A percentile compares a stretch with the other conserved stretches of the same genome.
phyloP scores from a whole-genome alignment of 37 sponge, comb jelly and placozoan genomes.

The Diacarnus erythraeanus region DNA sequence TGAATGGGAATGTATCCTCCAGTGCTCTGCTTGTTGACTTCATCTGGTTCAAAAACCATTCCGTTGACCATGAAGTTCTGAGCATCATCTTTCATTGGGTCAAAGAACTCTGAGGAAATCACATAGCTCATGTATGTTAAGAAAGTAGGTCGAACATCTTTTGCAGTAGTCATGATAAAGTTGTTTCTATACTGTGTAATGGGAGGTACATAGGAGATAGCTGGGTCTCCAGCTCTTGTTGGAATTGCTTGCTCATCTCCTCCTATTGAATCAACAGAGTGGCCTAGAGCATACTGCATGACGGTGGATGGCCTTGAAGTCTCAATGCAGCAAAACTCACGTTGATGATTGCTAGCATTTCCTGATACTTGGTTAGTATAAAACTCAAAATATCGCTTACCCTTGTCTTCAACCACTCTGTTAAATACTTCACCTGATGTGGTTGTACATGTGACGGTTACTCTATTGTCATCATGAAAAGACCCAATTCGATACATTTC shows the following conservation, averaged over 20 bases:
- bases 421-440: too few relatives aligned
- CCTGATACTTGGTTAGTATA: too few relatives aligned
- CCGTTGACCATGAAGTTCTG: not conserved
- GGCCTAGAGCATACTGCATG: slow-evolving; percentile 44
- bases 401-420: too few relatives aligned
- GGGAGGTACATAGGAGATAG: slow-evolving; percentile 33
- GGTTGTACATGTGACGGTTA: slow-evolving; percentile 29
- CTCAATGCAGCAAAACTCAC: slow-evolving; percentile 50
- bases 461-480: slow-evolving; percentile 14
- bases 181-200: slow-evolving; percentile 39
- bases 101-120: slow-evolving; percentile 25
- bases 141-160: not conserved
- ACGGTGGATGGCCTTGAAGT: slow-evolving; percentile 28
- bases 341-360: slow-evolving; percentile 4
- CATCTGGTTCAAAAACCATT: not conserved
- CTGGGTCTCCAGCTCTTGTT: slow-evolving; percentile 35
- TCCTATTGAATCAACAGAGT: slow-evolving; percentile 14
- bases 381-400: too few relatives aligned
- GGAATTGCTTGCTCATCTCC: not conserved
- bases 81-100: not conserved
- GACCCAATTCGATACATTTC: slow-evolving; percentile 26
- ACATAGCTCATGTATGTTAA: not conserved
- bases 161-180: not conserved
- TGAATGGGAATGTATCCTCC: slow-evolving; percentile 10
- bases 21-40: not conserved